These are phyloP conservation scores for Tragopan temminckii DNA, from an alignment of 2,797 vertebrate genomes.

Conservation along the genomic window DNA sequence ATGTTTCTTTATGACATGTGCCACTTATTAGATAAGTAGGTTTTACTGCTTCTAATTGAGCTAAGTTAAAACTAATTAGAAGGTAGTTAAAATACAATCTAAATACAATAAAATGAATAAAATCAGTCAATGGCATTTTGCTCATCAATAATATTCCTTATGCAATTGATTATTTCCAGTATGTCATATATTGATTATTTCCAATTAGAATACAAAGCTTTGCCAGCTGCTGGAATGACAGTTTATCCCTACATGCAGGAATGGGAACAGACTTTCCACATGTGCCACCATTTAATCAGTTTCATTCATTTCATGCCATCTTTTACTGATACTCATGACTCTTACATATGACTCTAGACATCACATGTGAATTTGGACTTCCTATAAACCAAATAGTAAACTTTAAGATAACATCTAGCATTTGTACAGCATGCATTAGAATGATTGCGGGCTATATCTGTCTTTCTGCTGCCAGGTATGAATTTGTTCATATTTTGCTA, in stretches of 20 bases:
- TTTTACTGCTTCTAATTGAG: slow-evolving; percentile 85
- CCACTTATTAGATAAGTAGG: slow-evolving; percentile 83
- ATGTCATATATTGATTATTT: slow-evolving; percentile 90
- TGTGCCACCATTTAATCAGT: background rate
- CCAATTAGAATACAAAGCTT: slow-evolving; percentile 85
- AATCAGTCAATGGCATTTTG: slow-evolving; percentile 88
- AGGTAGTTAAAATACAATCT: slow-evolving; percentile 90
- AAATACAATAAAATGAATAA: slow-evolving; percentile 92
- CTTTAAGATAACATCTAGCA: background rate
- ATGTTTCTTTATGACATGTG: slow-evolving; percentile 80
- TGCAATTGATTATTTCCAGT: slow-evolving; percentile 91
- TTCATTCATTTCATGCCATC: background rate
- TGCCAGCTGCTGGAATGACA: slow-evolving; percentile 87
- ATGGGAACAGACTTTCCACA: background rate
- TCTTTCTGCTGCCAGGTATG: background rate
- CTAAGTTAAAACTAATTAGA: slow-evolving; percentile 92
- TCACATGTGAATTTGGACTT: background rate
- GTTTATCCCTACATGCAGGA: slow-evolving; percentile 82
- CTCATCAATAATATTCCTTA: slow-evolving; percentile 90
- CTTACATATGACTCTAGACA: background rate
- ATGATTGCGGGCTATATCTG: background rate
- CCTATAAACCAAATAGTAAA: background rate
- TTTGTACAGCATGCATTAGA: background rate
- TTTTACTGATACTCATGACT: background rate
- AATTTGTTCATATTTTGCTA: background rate